These are phyloP conservation scores for Perithous albicinctus DNA, from an alignment of 2,888 invertebrate genomes.

Conservation along the genomic window DNA sequence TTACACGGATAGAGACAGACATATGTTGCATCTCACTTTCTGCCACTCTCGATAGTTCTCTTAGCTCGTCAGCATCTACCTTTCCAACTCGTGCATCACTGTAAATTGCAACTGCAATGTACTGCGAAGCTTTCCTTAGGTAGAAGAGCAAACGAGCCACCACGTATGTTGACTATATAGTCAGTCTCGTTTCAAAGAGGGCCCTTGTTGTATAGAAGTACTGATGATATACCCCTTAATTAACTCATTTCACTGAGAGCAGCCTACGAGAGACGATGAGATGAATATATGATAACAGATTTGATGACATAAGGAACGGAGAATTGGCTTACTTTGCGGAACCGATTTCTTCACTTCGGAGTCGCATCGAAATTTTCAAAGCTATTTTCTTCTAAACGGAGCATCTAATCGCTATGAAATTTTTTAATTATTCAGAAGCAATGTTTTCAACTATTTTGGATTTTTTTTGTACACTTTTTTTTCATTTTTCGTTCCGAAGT, in stretches of 20 bases:
- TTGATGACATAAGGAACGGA: not conserved
- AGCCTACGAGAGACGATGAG: conserved; percentile 9
- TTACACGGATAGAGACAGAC: conserved; percentile 29
- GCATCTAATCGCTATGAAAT: no score
- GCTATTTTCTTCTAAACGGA: no score
- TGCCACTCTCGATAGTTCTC: conserved; percentile 8
- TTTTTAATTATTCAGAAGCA: no score
- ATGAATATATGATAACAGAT: conserved; percentile 34
- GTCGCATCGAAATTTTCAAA: no score
- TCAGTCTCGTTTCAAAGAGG: conserved; percentile 46
- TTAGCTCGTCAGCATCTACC: not conserved
- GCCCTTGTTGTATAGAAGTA: conserved; percentile 14
- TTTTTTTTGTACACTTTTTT: no score
- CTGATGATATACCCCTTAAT: conserved; percentile 56
- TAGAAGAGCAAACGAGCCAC: conserved; percentile 9
- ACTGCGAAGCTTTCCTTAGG: conserved; percentile 31
- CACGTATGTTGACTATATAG: conserved; percentile 40
- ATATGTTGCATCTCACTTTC: not conserved
- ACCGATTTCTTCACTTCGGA: no score
- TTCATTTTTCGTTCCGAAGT: no score
- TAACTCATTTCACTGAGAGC: conserved; percentile 41
- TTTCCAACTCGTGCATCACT: conserved; percentile 10
- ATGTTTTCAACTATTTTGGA: no score
- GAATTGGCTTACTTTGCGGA: no score
- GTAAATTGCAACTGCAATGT: conserved; percentile 35